Base-by-base conservation (phyloP, 2,888 invertebrate species). In the Drosophila gaucha region DNA sequence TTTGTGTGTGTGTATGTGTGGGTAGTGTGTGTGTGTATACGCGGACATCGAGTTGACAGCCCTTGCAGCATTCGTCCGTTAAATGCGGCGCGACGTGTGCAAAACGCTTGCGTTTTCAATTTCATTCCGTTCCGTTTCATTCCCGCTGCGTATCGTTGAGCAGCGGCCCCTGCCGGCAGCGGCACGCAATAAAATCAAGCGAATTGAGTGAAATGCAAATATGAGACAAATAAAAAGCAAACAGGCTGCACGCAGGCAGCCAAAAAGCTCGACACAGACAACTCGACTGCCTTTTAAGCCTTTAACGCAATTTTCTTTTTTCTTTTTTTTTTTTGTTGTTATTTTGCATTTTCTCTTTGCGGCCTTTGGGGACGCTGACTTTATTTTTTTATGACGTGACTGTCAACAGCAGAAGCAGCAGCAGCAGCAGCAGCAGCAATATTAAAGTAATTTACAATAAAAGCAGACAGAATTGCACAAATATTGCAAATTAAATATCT, bases 191-290 rank as follows among this genome's bases (percentile, higher is more conserved):
- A 84, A 88, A 88, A 88, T 84, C 76, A 80, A 90, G 86, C 79
- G 90, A 86, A 86, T 86, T 88, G 86, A 90, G 89, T 89, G 89
- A 80, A 88, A 83, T 75, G 84, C 90, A 89, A 89, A 88, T 86
- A 89, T 88, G 86, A 80, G 86, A 86, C 88, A 84, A 84, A 83
- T 86, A 86, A 88, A 88, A 86, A 58, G 74, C 68, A 86, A 84
- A 86, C 72, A 86, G 75, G 57, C 49, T 33, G 59, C 43, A 36
- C 30, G 12, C 36, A 35, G 43, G 16, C 49, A 49, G 49, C 49
- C 49, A 35, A 49, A 51, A 51, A 51, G 33, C 49, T 12, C 33
- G 33, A 12, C 47, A 14, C 24, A 35, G 31, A 22, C 47, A 35
- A 47, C 55, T 56, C 35, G 39, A 41, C 55, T 66, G 55, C 47